Conservation (phyloP, 2,797 vertebrate genomes). For the Microctenopoma steveboyesi region DNA sequence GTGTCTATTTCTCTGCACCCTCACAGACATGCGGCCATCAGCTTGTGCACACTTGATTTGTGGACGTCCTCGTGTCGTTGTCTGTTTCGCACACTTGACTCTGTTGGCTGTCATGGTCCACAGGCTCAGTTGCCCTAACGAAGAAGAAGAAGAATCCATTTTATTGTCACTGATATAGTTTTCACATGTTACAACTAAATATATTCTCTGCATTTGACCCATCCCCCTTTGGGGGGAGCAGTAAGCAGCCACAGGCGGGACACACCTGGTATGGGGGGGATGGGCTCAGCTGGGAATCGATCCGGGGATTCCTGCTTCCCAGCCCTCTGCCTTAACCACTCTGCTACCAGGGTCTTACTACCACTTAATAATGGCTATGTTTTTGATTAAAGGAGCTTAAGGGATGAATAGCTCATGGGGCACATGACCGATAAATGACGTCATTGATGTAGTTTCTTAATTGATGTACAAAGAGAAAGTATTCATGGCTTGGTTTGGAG, state of each 20-base stretch:
- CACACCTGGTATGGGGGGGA: too few species aligned
- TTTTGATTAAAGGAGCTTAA: conserved; percentile 61
- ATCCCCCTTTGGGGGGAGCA: too few species aligned
- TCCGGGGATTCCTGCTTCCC: too few species aligned
- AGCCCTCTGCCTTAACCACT: too few species aligned
- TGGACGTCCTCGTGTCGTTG: conserved; percentile 2
- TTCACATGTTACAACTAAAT: too few species aligned
- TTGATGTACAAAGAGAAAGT: conserved; percentile 17
- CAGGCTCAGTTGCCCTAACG: conserved; percentile 28
- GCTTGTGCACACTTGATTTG: conserved; percentile 15
- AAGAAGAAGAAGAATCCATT: too few species aligned
- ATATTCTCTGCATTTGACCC: too few species aligned
- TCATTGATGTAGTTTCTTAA: conserved; percentile 34
- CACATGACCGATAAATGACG: conserved; percentile 41
- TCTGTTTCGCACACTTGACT: conserved; percentile 37
- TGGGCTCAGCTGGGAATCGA: too few species aligned
- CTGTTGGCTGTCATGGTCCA: conserved; percentile 24
- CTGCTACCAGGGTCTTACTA: conserved; percentile 35
- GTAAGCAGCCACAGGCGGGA: too few species aligned
- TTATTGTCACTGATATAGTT: too few species aligned
- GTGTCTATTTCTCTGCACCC: conserved; percentile 10
- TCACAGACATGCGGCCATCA: not conserved
- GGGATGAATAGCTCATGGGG: conserved; percentile 52
- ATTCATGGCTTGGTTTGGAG: conserved; percentile 25
- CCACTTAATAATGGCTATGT: conserved; percentile 40